Evolutionary conservation across 2,888 invertebrate species (phyloP), one percentile per base, ranked within the genome.

Genomic region (Phaonia tiefii): DNA sequence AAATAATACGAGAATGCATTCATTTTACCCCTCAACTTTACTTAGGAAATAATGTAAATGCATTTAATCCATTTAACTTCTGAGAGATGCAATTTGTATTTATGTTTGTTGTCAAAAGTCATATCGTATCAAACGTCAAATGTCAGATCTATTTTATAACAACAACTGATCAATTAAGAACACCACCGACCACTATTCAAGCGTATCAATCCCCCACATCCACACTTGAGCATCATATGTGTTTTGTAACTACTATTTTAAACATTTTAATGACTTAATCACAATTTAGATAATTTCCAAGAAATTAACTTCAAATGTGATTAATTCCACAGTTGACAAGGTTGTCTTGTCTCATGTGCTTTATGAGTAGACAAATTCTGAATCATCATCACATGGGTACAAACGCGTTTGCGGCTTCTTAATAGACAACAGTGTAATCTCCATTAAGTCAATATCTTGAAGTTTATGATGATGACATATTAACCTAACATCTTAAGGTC

Each of bases 261-360:
- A 37, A 42, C 22, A 42, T 42, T 63, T 63, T 63, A 63, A 63
- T 63, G 22, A 63, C 63, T 63, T 63, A 39, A 63, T 42, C 60
- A 60, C 39, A 60, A 60, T 63, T 63, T 22, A 63, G 63, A 42
- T 42, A 4, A 39, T 63, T 67, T 72, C 60, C 15, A 71, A 44
- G 17, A 63, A 75, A 75, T 75, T 67, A 63, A 80, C 44, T 56
- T 44, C 37, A 70, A 72, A 69, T 70, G 22, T 58, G 63, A 76
- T 80, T 70, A 73, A 73, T n/a, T 76, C 76, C 22, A 11, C 7
- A 65, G 65, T 73, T 69, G 80, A 80, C 75, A 76, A 80, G 76
- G 80, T 80, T 80, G 69, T 80, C 76, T 73, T 54, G 31, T 22
- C 22, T 49, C 31, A 51, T 63, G 60, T 11, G 60, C 37, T 58